These are phyloP conservation scores for Drosophila murphyi DNA, from an alignment of 1,140 invertebrate species.

Conservation along the genomic window DNA sequence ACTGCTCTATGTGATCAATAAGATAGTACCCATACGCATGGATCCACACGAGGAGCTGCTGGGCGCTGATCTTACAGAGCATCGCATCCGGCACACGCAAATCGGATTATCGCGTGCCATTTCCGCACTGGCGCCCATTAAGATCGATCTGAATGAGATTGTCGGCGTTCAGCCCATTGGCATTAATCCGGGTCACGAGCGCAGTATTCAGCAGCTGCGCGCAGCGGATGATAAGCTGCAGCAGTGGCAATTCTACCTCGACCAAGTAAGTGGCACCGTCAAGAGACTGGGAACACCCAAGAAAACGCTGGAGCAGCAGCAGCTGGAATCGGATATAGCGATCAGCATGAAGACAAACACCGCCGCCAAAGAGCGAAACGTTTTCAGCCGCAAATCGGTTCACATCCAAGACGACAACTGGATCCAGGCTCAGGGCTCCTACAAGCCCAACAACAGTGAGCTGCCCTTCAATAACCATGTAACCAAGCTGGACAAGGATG, in stretches of 20 bases:
- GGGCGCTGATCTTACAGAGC: conserved; percentile 95
- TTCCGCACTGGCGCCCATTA: conserved; percentile 86
- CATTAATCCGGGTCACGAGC: conserved; percentile 86
- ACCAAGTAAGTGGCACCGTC: conserved; percentile 57
- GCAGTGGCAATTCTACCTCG: conserved; percentile 77
- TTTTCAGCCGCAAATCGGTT: conserved; percentile 62
- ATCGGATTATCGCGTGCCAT: conserved; percentile 87
- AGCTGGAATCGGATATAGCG: conserved; percentile 46
- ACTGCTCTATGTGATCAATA: conserved; percentile 91
- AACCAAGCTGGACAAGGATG: conserved; percentile 62
- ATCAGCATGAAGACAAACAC: conserved; percentile 37
- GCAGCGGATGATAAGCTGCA: conserved; percentile 76
- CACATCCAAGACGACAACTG: conserved; percentile 35
- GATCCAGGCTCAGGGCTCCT: conserved; percentile 47
- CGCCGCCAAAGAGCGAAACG: conserved; percentile 30
- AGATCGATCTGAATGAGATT: conserved; percentile 84
- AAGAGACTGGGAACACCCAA: conserved; percentile 14
- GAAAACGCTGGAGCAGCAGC: conserved; percentile 30
- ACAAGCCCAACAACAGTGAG: conserved; percentile 68
- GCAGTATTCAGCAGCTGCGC: conserved; percentile 85
- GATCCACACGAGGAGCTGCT: conserved; percentile 92
- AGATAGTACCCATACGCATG: conserved; percentile 93
- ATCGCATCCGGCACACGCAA: conserved; percentile 87
- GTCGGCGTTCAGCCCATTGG: conserved; percentile 85
- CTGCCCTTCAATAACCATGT: conserved; percentile 37